Conservation (phyloP, 2,888 invertebrate species). For the Phragmatobia fuliginosa region DNA sequence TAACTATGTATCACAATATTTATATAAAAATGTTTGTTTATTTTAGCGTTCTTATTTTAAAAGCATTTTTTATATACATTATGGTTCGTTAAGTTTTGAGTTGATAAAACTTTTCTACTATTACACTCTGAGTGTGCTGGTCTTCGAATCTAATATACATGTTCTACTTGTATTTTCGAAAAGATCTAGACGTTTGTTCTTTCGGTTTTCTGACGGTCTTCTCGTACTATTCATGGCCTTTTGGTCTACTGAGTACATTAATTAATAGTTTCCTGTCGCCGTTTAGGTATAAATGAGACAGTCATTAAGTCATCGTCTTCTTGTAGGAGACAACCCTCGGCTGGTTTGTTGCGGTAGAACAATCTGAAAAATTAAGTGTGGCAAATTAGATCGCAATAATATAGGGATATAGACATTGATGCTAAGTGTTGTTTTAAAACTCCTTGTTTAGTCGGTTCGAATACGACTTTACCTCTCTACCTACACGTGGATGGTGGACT, state of each 20-base stretch:
- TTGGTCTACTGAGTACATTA: slow-evolving; percentile 7
- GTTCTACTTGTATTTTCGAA: slow-evolving; percentile 37
- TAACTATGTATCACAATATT: not conserved
- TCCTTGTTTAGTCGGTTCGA: no score
- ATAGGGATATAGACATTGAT: not conserved
- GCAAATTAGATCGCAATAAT: not conserved
- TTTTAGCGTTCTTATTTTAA: not conserved
- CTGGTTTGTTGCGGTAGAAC: slow-evolving; percentile 74
- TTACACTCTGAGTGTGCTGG: not conserved
- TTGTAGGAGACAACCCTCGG: slow-evolving; percentile 73
- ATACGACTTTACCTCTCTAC: no score
- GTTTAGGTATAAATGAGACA: slow-evolving; percentile 81
- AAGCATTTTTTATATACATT: not conserved
- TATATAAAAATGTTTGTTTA: not conserved
- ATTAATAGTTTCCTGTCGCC: slow-evolving; percentile 53
- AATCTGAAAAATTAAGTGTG: slow-evolving; percentile 59
- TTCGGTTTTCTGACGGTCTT: slow-evolving; percentile 9
- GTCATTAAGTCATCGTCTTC: slow-evolving; percentile 82
- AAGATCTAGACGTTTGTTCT: not conserved
- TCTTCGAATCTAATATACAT: slow-evolving; percentile 4
- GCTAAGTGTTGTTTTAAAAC: no score
- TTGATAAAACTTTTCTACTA: not conserved
- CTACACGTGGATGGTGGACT: no score
- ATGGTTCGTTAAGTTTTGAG: not conserved
- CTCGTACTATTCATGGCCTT: slow-evolving; percentile 54